Base-by-base conservation (phyloP, 2,797 vertebrate genomes). In the Chaunax sp. region DNA sequence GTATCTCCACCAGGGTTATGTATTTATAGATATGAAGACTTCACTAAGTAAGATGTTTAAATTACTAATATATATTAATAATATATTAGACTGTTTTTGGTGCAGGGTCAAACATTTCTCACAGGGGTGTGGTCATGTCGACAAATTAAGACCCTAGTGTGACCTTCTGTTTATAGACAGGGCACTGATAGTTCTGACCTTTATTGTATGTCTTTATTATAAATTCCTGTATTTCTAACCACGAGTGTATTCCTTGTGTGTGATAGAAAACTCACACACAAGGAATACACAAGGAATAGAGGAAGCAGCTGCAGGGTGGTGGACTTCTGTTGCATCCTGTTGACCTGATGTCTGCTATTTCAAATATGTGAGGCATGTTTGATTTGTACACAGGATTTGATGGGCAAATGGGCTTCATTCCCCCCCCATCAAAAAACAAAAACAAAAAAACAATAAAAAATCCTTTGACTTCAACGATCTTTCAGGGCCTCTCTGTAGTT, bases 221-320 rank as follows among this genome's bases (percentile, higher is more conserved):
- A 6, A 3, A 58, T 45, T 58, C 51, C 28, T 51, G 12, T 54
- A 51, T 43, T 68, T 62, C 1, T 2, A 30, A 20, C 12, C 10
- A 14, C 59, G 14, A 16, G 5, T 12, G 23, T 43, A 16, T 54
- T 50, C 33, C 43, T 44, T 11, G 12, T 25, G 22, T 50, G 44
- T 52, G 38, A 45, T 11, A 28, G 3, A 25, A 57, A 52, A 43
- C 1, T 57, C 33, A 37, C 14, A 66, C 40, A 18, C n/a, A n/a
- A n/a, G 25, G 18, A 20, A 5, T 1, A 53, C 30, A 41, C 22
- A n/a, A n/a, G n/a, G n/a, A n/a, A n/a, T n/a, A 26, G 53, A 80
- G 82, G 81, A 85, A 85, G 56, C 81, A 81, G 77, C 82, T 82
- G 71, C 81, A 72, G 68, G 62, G 49, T 14, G 33, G 12, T 30